Evolutionary conservation across 2,888 invertebrate genomes (phyloP).

Genomic region (Xestia c-nigrum): DNA sequence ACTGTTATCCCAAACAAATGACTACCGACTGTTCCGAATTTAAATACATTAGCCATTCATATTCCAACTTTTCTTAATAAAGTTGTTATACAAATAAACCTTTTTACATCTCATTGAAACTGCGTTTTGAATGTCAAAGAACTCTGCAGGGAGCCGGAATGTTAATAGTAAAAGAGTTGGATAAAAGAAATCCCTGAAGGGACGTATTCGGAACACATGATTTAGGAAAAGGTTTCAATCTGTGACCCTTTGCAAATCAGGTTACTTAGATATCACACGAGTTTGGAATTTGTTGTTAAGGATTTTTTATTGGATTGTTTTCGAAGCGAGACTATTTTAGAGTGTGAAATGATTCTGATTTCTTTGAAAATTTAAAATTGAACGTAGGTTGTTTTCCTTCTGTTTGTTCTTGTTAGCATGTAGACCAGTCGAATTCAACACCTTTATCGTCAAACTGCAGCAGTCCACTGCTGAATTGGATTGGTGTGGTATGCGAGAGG

Average conservation of each 20-base stretch:
- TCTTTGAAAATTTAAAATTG: neutral
- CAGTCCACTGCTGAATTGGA: neutral
- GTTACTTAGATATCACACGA: constrained; percentile 20
- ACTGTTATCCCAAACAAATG: constrained; percentile 14
- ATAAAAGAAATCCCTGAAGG: constrained; percentile 50
- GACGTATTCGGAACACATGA: constrained; percentile 33
- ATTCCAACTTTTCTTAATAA: constrained; percentile 4
- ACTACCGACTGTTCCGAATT: constrained; percentile 17
- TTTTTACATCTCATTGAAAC: constrained; percentile 15
- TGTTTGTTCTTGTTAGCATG: neutral
- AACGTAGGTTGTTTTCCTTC: neutral
- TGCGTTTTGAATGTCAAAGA: constrained; percentile 38
- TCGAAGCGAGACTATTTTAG: neutral
- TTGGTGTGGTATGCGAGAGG: neutral
- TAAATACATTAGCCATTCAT: constrained; percentile 11
- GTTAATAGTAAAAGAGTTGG: constrained; percentile 50
- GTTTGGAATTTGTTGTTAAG: constrained; percentile 13
- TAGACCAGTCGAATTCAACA: neutral
- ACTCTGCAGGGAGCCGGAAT: constrained; percentile 44
- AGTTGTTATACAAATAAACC: constrained; percentile 19
- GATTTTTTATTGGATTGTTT: neutral
- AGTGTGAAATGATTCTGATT: neutral
- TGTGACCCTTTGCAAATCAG: constrained; percentile 35
- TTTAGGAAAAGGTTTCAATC: constrained; percentile 44
- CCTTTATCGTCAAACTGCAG: neutral